phyloP scores from a whole-genome alignment of 1,140 invertebrate species.

The Rhopalosiphum padi region DNA sequence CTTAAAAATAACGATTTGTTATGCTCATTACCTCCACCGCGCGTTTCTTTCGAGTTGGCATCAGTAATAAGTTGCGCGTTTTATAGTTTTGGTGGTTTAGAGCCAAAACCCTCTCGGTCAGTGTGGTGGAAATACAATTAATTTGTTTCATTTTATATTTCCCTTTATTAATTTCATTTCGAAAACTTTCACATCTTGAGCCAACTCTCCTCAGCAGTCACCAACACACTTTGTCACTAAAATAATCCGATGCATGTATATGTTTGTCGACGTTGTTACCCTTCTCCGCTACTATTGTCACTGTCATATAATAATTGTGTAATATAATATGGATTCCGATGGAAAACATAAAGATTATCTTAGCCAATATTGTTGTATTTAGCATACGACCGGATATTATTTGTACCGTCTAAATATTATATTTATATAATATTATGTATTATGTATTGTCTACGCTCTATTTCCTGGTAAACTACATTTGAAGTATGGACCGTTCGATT shows the following conservation, averaged over 20 bases:
- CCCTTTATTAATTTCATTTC: slow-evolving; percentile 38
- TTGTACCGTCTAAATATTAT: neutral
- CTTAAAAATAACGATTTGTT: slow-evolving; percentile 40
- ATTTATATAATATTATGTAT: neutral
- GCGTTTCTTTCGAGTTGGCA: slow-evolving; percentile 20
- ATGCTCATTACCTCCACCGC: slow-evolving; percentile 19
- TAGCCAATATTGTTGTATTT: neutral
- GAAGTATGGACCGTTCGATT: neutral
- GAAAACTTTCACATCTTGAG: slow-evolving; percentile 47
- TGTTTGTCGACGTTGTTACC: neutral
- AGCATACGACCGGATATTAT: neutral
- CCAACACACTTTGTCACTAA: slow-evolving; percentile 22
- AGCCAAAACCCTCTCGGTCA: slow-evolving; percentile 31
- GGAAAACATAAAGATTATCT: neutral
- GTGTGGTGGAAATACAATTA: slow-evolving; percentile 27
- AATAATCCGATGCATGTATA: neutral
- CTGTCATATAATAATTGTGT: neutral
- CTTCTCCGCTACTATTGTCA: neutral
- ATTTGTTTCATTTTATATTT: slow-evolving; percentile 26
- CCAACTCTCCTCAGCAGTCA: slow-evolving; percentile 18
- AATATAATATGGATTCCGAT: slow-evolving; percentile 13
- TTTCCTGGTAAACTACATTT: neutral
- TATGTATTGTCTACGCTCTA: neutral
- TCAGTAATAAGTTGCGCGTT: slow-evolving; percentile 2
- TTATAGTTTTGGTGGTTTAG: slow-evolving; percentile 21